These are phyloP conservation scores for Idris sp. DNA, from an alignment of 1,140 invertebrate genomes.

Conservation along the genomic window DNA sequence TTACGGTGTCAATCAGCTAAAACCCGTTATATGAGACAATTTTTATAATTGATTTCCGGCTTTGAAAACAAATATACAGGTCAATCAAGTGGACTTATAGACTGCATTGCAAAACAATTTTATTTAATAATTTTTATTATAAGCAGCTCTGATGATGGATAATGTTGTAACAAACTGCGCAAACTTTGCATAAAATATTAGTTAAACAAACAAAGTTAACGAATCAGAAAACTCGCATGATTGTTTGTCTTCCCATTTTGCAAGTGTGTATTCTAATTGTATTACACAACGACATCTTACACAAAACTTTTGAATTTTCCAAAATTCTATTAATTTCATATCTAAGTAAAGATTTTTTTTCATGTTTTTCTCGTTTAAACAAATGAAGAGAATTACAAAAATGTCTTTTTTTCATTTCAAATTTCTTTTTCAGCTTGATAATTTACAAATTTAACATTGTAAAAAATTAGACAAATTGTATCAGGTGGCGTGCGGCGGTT, in stretches of 20 bases:
- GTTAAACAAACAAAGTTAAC: conserved; percentile 21
- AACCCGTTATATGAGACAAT: neutral
- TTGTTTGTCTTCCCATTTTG: conserved; percentile 21
- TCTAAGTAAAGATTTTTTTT: too few species aligned
- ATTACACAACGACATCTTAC: neutral
- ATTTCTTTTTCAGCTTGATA: too few species aligned
- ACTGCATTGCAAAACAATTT: conserved; percentile 13
- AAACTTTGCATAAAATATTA: conserved; percentile 24
- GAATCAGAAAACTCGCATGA: conserved; percentile 23
- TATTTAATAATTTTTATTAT: conserved; percentile 19
- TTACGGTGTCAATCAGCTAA: neutral
- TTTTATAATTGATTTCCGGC: too few species aligned
- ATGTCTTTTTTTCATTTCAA: too few species aligned
- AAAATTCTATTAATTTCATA: too few species aligned
- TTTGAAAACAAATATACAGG: too few species aligned
- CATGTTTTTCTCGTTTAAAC: too few species aligned
- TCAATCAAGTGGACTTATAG: too few species aligned
- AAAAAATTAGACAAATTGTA: conserved; percentile 27
- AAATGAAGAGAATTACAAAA: too few species aligned
- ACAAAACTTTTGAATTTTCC: neutral
- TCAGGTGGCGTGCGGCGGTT: conserved; percentile 12
- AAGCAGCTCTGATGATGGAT: conserved; percentile 1
- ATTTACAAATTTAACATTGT: too few species aligned
- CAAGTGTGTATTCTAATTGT: conserved; percentile 7
- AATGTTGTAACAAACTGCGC: conserved; percentile 8